Evolutionary conservation across 1,140 invertebrate species (phyloP).

Genomic region (Penaeus chinensis): DNA sequence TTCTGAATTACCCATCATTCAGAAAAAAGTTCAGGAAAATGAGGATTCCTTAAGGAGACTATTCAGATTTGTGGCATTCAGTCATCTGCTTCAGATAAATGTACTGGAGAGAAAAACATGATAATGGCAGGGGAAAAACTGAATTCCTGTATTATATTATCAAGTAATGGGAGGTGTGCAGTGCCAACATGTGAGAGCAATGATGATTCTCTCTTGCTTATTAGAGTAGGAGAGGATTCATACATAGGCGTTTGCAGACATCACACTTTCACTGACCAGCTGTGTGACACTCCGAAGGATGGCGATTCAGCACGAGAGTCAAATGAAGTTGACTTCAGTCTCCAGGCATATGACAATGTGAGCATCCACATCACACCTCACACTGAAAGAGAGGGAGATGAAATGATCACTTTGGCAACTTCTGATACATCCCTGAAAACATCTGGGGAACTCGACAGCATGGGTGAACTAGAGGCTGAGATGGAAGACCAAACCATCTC

Average conservation of each 20-base stretch:
- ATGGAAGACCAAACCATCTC: no score
- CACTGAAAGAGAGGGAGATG: no score
- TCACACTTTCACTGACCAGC: slow-evolving; percentile 27
- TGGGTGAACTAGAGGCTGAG: no score
- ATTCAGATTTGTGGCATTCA: background rate
- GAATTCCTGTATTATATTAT: slow-evolving; percentile 35
- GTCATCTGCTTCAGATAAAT: background rate
- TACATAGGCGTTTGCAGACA: slow-evolving; percentile 34
- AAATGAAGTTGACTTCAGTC: background rate
- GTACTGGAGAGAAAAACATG: background rate
- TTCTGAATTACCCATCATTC: no score
- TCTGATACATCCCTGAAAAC: no score
- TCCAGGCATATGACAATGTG: no score
- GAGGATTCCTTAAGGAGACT: no score
- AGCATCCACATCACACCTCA: no score
- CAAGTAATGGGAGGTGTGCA: slow-evolving; percentile 42
- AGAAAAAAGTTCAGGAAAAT: no score
- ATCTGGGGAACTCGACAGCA: no score
- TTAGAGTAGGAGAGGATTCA: slow-evolving; percentile 28
- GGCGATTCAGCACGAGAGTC: background rate
- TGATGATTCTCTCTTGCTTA: slow-evolving; percentile 37
- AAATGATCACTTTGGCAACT: no score
- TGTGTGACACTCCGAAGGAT: background rate
- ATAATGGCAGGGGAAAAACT: slow-evolving; percentile 12
- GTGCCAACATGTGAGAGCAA: slow-evolving; percentile 30